A percentile compares a stretch with the other conserved stretches of the same genome.
Evolutionary conservation across 2,888 invertebrate species (phyloP).

Genomic region (Pardosa pseudoannulata): DNA sequence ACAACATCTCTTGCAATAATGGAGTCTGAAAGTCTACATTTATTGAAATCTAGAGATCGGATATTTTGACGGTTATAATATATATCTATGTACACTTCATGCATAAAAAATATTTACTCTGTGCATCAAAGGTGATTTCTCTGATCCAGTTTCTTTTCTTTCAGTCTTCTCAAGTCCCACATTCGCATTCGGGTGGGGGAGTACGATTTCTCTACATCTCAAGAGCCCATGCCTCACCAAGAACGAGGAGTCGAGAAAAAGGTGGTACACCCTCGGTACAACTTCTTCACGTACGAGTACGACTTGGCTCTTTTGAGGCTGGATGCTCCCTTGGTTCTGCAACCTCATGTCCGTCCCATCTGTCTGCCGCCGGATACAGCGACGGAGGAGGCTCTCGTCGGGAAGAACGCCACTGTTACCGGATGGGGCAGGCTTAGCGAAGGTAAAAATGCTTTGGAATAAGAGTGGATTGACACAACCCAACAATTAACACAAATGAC

Average conservation of each 20-base stretch:
- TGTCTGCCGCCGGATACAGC: conserved; percentile 83
- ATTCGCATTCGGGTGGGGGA: conserved; percentile 95
- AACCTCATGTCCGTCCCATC: conserved; percentile 90
- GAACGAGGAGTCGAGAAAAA: conserved; percentile 84
- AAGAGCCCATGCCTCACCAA: conserved; percentile 89
- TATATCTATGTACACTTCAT: too few relatives aligned
- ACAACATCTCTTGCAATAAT: too few relatives aligned
- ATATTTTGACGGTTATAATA: too few relatives aligned
- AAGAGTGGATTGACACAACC: too few relatives aligned
- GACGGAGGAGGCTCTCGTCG: conserved; percentile 89
- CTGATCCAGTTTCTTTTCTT: conserved; percentile 48
- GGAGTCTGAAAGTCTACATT: too few relatives aligned
- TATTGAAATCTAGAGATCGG: too few relatives aligned
- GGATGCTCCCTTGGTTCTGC: conserved; percentile 84
- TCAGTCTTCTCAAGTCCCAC: conserved; percentile 90
- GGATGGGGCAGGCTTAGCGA: conserved; percentile 94
- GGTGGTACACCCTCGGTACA: conserved; percentile 93
- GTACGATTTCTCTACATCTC: conserved; percentile 92
- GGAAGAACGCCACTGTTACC: conserved; percentile 92
- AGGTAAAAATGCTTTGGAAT: conserved; percentile 86
- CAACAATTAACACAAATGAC: too few relatives aligned
- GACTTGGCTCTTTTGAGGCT: conserved; percentile 91
- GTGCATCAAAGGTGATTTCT: too few relatives aligned
- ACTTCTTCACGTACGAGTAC: conserved; percentile 95
- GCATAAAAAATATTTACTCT: too few relatives aligned